Evolutionary conservation across 2,113 vertebrate genomes (phyloP), one percentile per base, ranked within the genome.

Genomic region (Perca fluviatilis): DNA sequence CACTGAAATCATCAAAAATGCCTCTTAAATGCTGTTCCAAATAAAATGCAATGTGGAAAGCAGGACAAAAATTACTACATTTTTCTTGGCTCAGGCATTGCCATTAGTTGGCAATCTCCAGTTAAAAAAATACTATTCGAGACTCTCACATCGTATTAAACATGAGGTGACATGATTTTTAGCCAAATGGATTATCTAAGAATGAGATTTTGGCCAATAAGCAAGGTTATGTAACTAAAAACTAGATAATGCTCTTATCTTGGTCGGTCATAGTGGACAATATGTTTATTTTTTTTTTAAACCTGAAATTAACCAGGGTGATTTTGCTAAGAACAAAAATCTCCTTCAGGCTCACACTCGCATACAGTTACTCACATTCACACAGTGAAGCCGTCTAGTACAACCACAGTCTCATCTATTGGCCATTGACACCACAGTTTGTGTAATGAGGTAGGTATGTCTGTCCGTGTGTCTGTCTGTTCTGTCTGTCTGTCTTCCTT

Each of bases 1-100:
- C 66, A 72, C 75, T 50, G 49, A 66, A 81, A 74, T 86, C 79
- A 89, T 88, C 70, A 74, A 63, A 88, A 90, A 84, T 33, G 68
- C 62, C 63, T 46, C 80, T 79, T 36, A 67, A 64, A 79, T 70
- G 79, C 85, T 60, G 56, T n/a, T 90, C 60, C 70, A 79, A 84
- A 74, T 57, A 51, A 85, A 84, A 68, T 14, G 50, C 73, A 68
- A 57, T 1, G 74, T 72, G 66, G 74, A 88, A 86, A 88, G 86
- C 86, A 50, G 83, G 76, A 62, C 85, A 80, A 74, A 78, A 46
- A 74, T 47, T 30, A 23, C 53, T 71, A 18, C 47, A 11, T 74
- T 27, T n/a, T 18, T 68, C 61, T 73, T 69, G 67, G 72, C 84
- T 19, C 11, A 21, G n/a, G n/a, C 25, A 9, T 1, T 16, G 74